phyloP scores from a whole-genome alignment of 1,140 invertebrate genomes.

The Chrysoperla carnea region DNA sequence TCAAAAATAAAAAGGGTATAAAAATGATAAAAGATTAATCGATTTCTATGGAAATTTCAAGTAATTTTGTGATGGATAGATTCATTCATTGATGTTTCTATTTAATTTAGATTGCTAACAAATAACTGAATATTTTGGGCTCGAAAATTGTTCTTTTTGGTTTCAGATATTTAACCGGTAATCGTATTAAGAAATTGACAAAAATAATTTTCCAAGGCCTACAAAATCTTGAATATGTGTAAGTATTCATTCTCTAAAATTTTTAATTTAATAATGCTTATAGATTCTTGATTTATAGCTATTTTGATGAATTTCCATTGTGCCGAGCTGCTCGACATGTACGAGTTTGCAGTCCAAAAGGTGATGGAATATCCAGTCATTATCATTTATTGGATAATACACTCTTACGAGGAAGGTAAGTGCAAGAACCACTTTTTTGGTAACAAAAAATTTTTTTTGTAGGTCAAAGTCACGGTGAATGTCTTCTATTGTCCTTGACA shows the following conservation, averaged over 20 bases:
- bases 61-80: too few species aligned
- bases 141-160: too few species aligned
- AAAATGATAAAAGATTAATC: too few species aligned
- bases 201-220: conserved; percentile 23
- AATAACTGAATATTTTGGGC: neutral
- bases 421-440: too few species aligned
- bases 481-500: too few species aligned
- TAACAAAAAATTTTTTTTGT: too few species aligned
- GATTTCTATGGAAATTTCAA: too few species aligned
- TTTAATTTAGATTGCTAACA: too few species aligned
- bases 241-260: conserved; percentile 13
- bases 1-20: too few species aligned
- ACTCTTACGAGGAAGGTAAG: conserved; percentile 30
- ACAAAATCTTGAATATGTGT: conserved; percentile 27
- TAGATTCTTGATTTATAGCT: conserved; percentile 23
- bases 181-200: conserved; percentile 24
- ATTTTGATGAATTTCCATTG: conserved; percentile 41
- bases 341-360: conserved; percentile 34
- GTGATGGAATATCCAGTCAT: conserved; percentile 39
- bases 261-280: neutral
- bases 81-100: too few species aligned
- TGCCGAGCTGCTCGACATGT: conserved; percentile 37
- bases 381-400: conserved; percentile 38
- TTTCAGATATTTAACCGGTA: conserved; percentile 23
- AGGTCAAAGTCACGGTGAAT: neutral